Percentiles rank a stretch among this genome's conserved stretches.
Evolutionary conservation across 2,113 vertebrate genomes (phyloP).

Genomic region (Macaca nemestrina): DNA sequence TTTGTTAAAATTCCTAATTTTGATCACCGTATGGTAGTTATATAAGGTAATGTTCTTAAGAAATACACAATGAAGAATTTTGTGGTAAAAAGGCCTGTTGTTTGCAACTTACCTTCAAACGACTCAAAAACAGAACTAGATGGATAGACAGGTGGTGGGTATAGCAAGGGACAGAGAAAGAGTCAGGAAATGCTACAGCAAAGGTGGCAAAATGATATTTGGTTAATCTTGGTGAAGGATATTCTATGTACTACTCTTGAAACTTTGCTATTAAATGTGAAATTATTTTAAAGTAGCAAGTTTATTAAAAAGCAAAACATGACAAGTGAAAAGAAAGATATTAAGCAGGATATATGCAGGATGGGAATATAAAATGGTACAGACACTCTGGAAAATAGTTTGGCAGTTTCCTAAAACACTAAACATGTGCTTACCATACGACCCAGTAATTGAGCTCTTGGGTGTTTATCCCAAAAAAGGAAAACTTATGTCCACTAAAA

Average conservation of each 20-base stretch:
- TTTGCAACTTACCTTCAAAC: not conserved
- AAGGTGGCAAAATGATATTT: not conserved
- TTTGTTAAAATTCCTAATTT: not conserved
- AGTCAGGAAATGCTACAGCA: not conserved
- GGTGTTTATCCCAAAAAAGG: not conserved
- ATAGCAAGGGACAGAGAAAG: not conserved
- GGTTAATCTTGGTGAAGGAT: not conserved
- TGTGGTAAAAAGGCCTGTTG: not conserved
- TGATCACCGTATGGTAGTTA: not conserved
- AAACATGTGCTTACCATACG: not conserved
- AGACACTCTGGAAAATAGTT: not conserved
- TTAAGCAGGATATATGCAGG: not conserved
- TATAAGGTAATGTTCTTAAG: not conserved
- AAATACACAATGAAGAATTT: not conserved
- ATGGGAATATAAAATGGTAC: not conserved
- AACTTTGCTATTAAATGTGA: not conserved
- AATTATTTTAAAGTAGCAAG: not conserved
- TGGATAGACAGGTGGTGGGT: not conserved
- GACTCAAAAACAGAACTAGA: not conserved
- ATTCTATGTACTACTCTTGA: not conserved
- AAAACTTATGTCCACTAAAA: not conserved
- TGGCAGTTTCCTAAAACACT: not conserved
- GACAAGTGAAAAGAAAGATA: not conserved
- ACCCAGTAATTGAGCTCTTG: not conserved
- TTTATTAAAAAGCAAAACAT: not conserved